Base-by-base conservation (phyloP, 2,888 invertebrate genomes). In the Flabesymbios commensalis region DNA sequence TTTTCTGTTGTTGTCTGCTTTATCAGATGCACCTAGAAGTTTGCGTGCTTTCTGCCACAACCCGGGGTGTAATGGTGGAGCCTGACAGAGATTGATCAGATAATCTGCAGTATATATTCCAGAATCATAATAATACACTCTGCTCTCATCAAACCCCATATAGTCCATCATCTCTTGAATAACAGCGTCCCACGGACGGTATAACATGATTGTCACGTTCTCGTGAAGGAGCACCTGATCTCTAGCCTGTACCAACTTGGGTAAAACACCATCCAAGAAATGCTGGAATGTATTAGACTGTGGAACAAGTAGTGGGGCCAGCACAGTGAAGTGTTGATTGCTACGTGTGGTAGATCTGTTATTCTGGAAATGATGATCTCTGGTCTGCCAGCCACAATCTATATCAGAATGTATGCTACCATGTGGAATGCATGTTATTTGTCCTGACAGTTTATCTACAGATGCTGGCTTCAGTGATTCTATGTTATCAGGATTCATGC, bases 191-290 rank as follows among this genome's bases (percentile, higher is more conserved):
- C 60, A 42, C n/a, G 59, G 57, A 14, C 41, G 22, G 45, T 26
- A 45, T 5, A 63, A n/a, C 36, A 63, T 28, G 17, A 63, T 42
- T 14, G 42, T 55, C 3, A 63, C 45, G 22, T 52, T 41, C 43
- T 17, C 56, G 41, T 28, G 32, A n/a, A 24, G 29, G 7, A 60
- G 41, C 22, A 57, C 29, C 48, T 24, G 7, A 1, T 45, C 41
- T n/a, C 24, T 22, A 33, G 47, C 43, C 45, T 65, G 65, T 2
- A 62, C 43, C 24, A 65, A 33, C 32, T 65, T 65, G 1, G 65
- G 65, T 7, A 65, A 32, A 22, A 65, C 63, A 4, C 65, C 65
- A 42, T 65, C 65, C 5, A 65, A 22, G 56, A 65, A 65, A 42
- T 65, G 65, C 52, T 65, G 65, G 54, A 63, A 65, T 29, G 47